Percentiles rank a stretch among this genome's conserved stretches.
Conservation (phyloP, 2,113 vertebrate species). For the Syngnathus floridae region DNA sequence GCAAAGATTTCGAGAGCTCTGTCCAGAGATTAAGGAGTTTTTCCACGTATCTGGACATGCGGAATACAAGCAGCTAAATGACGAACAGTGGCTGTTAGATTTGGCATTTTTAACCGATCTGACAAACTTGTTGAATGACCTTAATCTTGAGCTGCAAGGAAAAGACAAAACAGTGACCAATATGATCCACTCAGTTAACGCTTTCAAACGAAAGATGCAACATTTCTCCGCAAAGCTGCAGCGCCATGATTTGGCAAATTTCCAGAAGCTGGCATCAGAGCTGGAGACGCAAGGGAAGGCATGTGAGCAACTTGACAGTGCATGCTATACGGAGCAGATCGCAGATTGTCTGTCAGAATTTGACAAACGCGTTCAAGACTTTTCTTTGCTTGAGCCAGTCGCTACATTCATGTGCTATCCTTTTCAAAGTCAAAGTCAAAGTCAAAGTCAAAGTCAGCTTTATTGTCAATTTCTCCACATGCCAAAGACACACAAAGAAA, state of each 20-base stretch:
- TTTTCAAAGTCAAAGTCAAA: too few relatives aligned
- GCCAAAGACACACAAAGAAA: too few relatives aligned
- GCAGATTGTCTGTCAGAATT: conserved; percentile 3
- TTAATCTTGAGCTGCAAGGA: background rate
- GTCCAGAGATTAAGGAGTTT: too few relatives aligned
- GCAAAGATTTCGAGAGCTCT: too few relatives aligned
- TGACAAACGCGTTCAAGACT: conserved; percentile 22
- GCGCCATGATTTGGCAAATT: conserved; percentile 1
- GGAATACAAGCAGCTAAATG: background rate
- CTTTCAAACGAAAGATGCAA: conserved; percentile 3
- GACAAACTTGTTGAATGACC: background rate
- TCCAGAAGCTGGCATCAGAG: background rate
- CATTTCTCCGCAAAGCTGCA: conserved; percentile 2
- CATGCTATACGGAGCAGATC: background rate
- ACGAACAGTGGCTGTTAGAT: background rate
- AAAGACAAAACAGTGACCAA: conserved; percentile 2
- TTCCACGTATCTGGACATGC: too few relatives aligned
- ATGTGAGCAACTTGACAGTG: background rate
- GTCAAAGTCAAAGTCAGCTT: too few relatives aligned
- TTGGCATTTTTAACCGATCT: background rate
- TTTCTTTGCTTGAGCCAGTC: conserved; percentile 13
- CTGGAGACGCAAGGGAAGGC: background rate
- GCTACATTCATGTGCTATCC: conserved; percentile 16
- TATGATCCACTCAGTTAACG: background rate
- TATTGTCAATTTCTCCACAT: too few relatives aligned